A percentile compares a stretch with the other conserved stretches of the same genome.
These are phyloP conservation scores for Cyclophora albipunctata DNA, from an alignment of 2,888 invertebrate genomes.

Conservation along the genomic window DNA sequence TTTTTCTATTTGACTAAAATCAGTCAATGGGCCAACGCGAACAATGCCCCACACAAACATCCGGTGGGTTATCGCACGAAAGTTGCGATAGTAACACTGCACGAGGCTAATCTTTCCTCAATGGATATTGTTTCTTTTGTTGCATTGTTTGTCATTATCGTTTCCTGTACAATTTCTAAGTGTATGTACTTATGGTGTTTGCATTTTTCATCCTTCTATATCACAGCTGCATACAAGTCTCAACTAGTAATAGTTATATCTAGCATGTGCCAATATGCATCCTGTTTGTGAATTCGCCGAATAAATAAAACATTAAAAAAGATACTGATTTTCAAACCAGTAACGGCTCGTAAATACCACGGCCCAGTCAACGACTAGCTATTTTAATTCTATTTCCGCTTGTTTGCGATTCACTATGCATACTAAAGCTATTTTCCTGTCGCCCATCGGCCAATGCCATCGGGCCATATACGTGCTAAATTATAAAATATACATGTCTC, in stretches of 20 bases:
- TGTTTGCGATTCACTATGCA: slow-evolving; percentile 14
- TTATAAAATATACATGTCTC: background rate
- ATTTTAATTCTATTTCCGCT: slow-evolving; percentile 12
- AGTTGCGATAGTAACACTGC: slow-evolving; percentile 42
- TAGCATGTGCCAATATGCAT: too few relatives aligned
- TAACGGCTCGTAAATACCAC: too few relatives aligned
- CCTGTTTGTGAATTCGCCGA: too few relatives aligned
- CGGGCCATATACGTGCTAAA: slow-evolving; percentile 7
- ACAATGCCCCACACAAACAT: slow-evolving; percentile 67
- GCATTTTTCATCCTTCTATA: too few relatives aligned
- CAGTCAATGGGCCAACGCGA: slow-evolving; percentile 34
- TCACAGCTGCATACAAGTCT: too few relatives aligned
- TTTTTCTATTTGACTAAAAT: slow-evolving; percentile 14
- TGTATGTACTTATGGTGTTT: too few relatives aligned
- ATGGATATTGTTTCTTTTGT: slow-evolving; percentile 38
- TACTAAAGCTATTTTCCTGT: slow-evolving; percentile 16
- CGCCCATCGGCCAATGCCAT: slow-evolving; percentile 16
- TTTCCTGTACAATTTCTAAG: background rate
- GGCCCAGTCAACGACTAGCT: too few relatives aligned
- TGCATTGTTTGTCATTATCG: slow-evolving; percentile 15
- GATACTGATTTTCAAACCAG: too few relatives aligned
- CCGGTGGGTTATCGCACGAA: slow-evolving; percentile 58
- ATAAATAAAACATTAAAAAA: too few relatives aligned
- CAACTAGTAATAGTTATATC: too few relatives aligned
- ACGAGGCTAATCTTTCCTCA: slow-evolving; percentile 41